Percentiles rank a stretch among this genome's conserved stretches.
These are phyloP conservation scores for Pseudocheirus occidentalis DNA, from an alignment of 2,797 vertebrate species.

Conservation along the genomic window DNA sequence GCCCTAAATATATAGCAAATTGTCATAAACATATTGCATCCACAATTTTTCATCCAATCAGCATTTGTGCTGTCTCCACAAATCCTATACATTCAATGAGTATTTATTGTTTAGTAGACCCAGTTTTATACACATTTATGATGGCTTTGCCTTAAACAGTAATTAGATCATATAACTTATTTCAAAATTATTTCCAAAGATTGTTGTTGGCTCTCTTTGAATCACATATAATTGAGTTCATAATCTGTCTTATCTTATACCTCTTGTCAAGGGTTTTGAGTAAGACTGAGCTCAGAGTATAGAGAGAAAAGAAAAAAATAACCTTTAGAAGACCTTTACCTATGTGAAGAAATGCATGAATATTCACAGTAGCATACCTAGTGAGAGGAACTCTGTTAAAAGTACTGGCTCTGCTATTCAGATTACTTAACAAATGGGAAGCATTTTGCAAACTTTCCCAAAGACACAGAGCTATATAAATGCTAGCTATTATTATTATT, in stretches of 20 bases:
- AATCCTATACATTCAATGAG: neutral
- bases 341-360: neutral
- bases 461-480: neutral
- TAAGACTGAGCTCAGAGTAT: neutral
- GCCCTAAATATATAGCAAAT: neutral
- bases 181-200: neutral
- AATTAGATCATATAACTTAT: slow-evolving; percentile 4
- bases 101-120: neutral
- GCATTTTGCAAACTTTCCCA: neutral
- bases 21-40: neutral
- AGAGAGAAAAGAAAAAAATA: neutral
- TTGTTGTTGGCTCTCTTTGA: neutral
- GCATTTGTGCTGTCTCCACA: neutral
- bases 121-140: neutral
- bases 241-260: neutral
- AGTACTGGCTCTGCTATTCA: neutral
- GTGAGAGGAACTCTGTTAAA: neutral
- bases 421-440: neutral
- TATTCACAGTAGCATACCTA: neutral
- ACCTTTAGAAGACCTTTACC: neutral
- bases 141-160: neutral
- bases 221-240: neutral
- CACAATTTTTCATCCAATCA: neutral
- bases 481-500: neutral
- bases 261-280: neutral